A percentile compares a stretch with the other conserved stretches of the same genome.
Evolutionary conservation across 2,888 invertebrate genomes (phyloP).

Genomic region (Diogma glabrata): DNA sequence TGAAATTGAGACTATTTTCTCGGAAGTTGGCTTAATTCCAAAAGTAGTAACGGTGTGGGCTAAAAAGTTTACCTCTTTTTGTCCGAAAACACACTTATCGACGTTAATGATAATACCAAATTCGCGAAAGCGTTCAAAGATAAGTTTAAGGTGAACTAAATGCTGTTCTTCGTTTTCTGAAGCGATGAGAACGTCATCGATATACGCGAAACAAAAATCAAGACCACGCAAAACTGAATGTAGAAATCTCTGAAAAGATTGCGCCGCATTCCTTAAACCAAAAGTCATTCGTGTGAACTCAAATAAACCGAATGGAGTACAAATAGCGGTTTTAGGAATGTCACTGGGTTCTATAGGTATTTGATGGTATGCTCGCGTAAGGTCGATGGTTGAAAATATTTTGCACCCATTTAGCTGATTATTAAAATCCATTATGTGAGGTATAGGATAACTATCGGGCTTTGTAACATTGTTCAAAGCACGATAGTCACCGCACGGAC

Average conservation of each 20-base stretch:
- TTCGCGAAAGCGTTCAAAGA: slow-evolving; percentile 4
- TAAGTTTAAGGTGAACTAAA: background rate
- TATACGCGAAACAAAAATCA: background rate
- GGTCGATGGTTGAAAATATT: background rate
- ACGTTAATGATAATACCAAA: background rate
- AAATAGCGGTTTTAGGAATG: slow-evolving; percentile 24
- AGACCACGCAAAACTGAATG: slow-evolving; percentile 1
- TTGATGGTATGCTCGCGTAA: slow-evolving; percentile 19
- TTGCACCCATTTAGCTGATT: too few species aligned
- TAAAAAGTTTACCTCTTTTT: too few species aligned
- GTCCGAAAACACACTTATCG: too few species aligned
- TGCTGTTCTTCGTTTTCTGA: background rate
- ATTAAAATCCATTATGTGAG: too few species aligned
- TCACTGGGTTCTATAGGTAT: slow-evolving; percentile 26
- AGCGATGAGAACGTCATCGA: slow-evolving; percentile 8
- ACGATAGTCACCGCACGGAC: too few species aligned
- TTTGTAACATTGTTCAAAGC: too few species aligned
- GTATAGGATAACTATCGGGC: too few species aligned
- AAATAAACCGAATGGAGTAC: slow-evolving; percentile 27
- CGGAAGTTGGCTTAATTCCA: too few species aligned
- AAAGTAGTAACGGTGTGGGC: too few species aligned
- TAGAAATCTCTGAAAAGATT: slow-evolving; percentile 3
- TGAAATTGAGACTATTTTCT: too few species aligned
- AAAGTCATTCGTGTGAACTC: slow-evolving; percentile 27
- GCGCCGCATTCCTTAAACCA: slow-evolving; percentile 20